A percentile compares a stretch with the other conserved stretches of the same genome.
Evolutionary conservation across 1,140 invertebrate genomes (phyloP).

Genomic region (Campodea augens): DNA sequence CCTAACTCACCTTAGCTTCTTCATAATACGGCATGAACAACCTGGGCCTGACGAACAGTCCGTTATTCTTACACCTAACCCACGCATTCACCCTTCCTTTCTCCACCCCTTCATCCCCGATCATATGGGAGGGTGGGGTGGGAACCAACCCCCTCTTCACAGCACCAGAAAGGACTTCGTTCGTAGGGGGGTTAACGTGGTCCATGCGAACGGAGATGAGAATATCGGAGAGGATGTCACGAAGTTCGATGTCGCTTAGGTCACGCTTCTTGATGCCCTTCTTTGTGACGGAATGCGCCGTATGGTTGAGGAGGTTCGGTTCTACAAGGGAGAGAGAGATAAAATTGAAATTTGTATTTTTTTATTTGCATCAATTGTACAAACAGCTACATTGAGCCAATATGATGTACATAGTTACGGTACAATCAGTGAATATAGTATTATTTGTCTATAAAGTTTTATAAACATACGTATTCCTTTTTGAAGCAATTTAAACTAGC

Average conservation of each 20-base stretch:
- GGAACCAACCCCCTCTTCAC: slow-evolving; percentile 68
- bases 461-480: no score
- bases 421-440: no score
- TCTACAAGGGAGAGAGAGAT: slow-evolving; percentile 32
- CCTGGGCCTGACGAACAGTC: slow-evolving; percentile 62
- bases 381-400: no score
- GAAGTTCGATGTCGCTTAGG: slow-evolving; percentile 63
- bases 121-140: slow-evolving; percentile 70
- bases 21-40: slow-evolving; percentile 87
- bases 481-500: no score
- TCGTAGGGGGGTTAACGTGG: slow-evolving; percentile 70
- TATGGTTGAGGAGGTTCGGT: slow-evolving; percentile 77
- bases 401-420: no score
- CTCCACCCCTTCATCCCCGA: slow-evolving; percentile 46
- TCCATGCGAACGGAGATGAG: slow-evolving; percentile 65
- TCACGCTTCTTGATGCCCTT: slow-evolving; percentile 31
- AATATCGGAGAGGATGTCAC: slow-evolving; percentile 67
- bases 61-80: slow-evolving; percentile 55
- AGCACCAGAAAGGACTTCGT: slow-evolving; percentile 42
- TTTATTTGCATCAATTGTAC: no score
- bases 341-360: slow-evolving; percentile 1
- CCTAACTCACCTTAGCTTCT: slow-evolving; percentile 54
- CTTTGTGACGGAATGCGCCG: slow-evolving; percentile 57
- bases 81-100: slow-evolving; percentile 61
- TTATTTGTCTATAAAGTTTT: no score